These are phyloP conservation scores for Drosophila tropicalis DNA, from an alignment of 1,140 invertebrate genomes.

Conservation along the genomic window DNA sequence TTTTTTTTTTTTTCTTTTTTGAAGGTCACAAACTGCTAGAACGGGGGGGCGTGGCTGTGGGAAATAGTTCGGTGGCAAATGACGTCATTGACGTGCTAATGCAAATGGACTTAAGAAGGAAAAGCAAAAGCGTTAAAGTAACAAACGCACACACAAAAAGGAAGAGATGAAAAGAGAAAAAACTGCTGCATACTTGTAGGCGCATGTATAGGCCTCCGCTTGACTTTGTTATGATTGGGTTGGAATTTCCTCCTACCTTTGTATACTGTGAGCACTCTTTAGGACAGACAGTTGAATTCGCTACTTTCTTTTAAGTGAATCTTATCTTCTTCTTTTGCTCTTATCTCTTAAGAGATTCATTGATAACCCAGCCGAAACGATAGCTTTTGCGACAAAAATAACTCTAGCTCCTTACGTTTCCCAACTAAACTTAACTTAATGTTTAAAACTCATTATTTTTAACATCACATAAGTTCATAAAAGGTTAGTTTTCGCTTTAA, in stretches of 20 bases:
- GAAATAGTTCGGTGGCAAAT: slow-evolving; percentile 7
- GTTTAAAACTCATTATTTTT: no score
- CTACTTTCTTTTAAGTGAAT: no score
- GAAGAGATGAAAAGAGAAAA: neutral
- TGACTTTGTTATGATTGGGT: neutral
- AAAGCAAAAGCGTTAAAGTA: slow-evolving; percentile 7
- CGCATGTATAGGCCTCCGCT: neutral
- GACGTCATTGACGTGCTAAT: slow-evolving; percentile 55
- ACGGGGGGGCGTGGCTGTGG: slow-evolving; percentile 8
- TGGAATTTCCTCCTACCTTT: neutral
- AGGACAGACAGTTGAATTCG: no score
- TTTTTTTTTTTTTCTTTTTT: slow-evolving; percentile 14
- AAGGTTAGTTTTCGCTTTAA: no score
- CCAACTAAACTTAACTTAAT: no score
- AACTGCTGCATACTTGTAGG: slow-evolving; percentile 5
- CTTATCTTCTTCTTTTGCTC: no score
- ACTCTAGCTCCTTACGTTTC: no score
- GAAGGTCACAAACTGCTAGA: slow-evolving; percentile 36
- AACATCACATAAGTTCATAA: no score
- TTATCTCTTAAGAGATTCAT: no score
- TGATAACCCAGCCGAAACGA: no score
- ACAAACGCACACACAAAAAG: neutral
- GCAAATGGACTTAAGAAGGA: slow-evolving; percentile 41
- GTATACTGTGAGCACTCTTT: neutral
- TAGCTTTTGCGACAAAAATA: no score